phyloP scores from a whole-genome alignment of 1,140 invertebrate species.

The Stegodyphus dumicola region DNA sequence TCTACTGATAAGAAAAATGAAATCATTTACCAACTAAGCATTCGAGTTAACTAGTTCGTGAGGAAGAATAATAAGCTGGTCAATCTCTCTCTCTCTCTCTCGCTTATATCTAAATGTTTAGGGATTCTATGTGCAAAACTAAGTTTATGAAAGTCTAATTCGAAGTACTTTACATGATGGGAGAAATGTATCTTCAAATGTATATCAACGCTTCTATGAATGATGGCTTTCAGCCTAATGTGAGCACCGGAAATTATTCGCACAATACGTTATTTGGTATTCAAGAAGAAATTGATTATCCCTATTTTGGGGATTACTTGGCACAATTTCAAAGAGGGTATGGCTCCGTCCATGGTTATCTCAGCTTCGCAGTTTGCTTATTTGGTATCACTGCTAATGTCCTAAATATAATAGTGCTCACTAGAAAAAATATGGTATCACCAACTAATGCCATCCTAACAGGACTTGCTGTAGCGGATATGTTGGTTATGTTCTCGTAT shows the following conservation, averaged over 20 bases:
- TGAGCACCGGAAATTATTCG: not conserved
- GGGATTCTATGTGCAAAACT: too few species aligned
- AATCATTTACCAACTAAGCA: too few species aligned
- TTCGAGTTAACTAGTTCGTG: too few species aligned
- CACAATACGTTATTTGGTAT: not conserved
- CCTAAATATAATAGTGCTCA: constrained; percentile 85
- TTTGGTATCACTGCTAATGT: constrained; percentile 89
- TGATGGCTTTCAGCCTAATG: constrained; percentile 8
- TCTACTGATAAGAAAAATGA: too few species aligned
- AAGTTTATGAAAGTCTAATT: too few species aligned
- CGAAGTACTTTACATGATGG: not conserved
- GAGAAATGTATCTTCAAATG: constrained; percentile 28
- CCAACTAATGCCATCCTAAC: constrained; percentile 89
- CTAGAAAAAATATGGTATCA: constrained; percentile 84
- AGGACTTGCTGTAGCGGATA: constrained; percentile 83
- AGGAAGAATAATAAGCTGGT: too few species aligned
- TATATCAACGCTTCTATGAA: constrained; percentile 45
- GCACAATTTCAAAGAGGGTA: constrained; percentile 19
- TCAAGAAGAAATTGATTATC: constrained; percentile 17
- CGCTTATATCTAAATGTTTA: too few species aligned
- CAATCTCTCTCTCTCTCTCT: too few species aligned
- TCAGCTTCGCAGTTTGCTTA: constrained; percentile 80
- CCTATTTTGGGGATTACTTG: constrained; percentile 56
- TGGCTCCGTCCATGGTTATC: constrained; percentile 75
- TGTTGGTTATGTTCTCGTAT: constrained; percentile 89